Percentiles rank a stretch among this genome's conserved stretches.
Evolutionary conservation across 2,113 vertebrate species (phyloP).

Genomic region (Camelus dromedarius): DNA sequence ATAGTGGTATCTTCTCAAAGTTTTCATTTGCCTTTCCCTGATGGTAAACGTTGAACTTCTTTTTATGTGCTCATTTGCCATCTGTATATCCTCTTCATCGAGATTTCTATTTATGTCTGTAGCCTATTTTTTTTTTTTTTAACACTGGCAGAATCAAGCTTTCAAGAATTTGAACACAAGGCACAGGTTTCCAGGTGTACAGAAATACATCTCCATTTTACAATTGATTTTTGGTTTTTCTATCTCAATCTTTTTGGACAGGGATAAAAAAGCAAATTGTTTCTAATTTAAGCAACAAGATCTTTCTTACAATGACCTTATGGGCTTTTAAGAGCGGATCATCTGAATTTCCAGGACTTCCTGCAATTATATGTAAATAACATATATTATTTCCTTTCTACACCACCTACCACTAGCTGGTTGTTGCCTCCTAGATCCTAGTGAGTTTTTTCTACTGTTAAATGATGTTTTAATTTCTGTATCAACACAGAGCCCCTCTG

Average conservation of each 20-base stretch:
- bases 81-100: not conserved
- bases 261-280: not conserved
- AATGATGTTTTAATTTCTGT: constrained; percentile 55
- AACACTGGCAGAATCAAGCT: not conserved
- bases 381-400: not conserved
- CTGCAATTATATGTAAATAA: not conserved
- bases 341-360: constrained; percentile 30
- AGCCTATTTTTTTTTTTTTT: constrained; percentile 72
- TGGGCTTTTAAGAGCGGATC: not conserved
- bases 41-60: not conserved
- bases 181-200: not conserved
- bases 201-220: not conserved
- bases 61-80: not conserved
- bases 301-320: not conserved
- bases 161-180: constrained; percentile 67
- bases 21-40: constrained; percentile 91
- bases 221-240: not conserved
- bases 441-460: not conserved
- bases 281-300: constrained; percentile 22
- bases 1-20: not conserved
- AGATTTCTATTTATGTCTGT: not conserved
- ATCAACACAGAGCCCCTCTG: constrained; percentile 80
- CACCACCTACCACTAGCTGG: not conserved
- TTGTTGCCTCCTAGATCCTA: not conserved
- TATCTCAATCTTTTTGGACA: not conserved